Conservation (phyloP, 1,140 invertebrate species). For the Linepithema humile region DNA sequence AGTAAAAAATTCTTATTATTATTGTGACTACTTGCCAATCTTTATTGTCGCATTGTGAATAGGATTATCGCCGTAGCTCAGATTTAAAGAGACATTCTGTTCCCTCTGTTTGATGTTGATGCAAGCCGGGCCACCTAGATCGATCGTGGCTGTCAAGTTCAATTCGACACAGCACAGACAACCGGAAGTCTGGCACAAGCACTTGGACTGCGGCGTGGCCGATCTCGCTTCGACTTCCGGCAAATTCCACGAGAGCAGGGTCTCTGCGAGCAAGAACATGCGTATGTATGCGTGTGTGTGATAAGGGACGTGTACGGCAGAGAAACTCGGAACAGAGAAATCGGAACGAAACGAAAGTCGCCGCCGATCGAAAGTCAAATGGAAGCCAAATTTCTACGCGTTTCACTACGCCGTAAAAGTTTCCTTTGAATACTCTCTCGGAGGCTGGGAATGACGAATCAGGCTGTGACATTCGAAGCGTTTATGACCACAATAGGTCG, state of each 20-base stretch:
- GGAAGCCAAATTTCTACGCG: conserved; percentile 56
- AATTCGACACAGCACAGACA: conserved; percentile 83
- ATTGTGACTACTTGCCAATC: conserved; percentile 78
- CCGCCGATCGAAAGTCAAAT: conserved; percentile 65
- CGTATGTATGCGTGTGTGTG: neutral
- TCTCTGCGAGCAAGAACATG: conserved; percentile 72
- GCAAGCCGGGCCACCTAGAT: conserved; percentile 84
- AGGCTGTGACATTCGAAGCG: conserved; percentile 23
- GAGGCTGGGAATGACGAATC: conserved; percentile 16
- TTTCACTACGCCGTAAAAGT: conserved; percentile 49
- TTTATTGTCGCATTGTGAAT: conserved; percentile 84
- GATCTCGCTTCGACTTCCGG: conserved; percentile 77
- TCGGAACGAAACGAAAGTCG: conserved; percentile 69
- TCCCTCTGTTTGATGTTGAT: conserved; percentile 83
- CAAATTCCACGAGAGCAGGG: conserved; percentile 78
- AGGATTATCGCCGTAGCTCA: conserved; percentile 84
- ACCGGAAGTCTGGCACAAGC: conserved; percentile 80
- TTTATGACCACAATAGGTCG: neutral
- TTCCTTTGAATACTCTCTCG: conserved; percentile 14
- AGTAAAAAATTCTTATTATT: neutral
- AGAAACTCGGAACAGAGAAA: conserved; percentile 72
- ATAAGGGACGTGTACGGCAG: conserved; percentile 54
- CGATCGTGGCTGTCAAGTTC: conserved; percentile 81
- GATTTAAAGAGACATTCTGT: conserved; percentile 83
- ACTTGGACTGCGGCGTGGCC: conserved; percentile 79